Evolutionary conservation across 2,888 invertebrate genomes (phyloP).

Genomic region (Drosophila sordidapex): DNA sequence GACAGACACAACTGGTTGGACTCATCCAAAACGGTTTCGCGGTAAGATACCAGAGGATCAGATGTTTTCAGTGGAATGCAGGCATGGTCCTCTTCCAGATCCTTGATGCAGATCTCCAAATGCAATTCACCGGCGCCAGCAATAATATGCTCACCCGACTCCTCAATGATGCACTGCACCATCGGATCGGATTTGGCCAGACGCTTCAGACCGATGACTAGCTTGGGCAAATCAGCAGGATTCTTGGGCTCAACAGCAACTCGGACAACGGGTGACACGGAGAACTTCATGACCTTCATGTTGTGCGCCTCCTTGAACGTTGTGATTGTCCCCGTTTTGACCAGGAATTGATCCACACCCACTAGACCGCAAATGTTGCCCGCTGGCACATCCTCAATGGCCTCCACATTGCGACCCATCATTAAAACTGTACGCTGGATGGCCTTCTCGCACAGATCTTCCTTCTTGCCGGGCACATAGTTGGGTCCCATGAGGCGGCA

Average conservation of each 20-base stretch:
- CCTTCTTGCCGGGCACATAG: conserved; percentile 98
- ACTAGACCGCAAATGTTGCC: conserved; percentile 99
- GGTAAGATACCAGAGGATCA: conserved; percentile 99
- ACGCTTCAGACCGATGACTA: conserved; percentile 99
- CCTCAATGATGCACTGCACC: conserved; percentile 99
- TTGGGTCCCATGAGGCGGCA: conserved; percentile 99
- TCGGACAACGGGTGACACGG: conserved; percentile 99
- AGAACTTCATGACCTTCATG: conserved; percentile 99
- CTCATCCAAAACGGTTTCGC: conserved; percentile 98
- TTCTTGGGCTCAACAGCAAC: conserved; percentile 99
- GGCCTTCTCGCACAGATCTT: conserved; percentile 99
- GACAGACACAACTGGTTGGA: conserved; percentile 98
- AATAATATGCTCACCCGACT: conserved; percentile 99
- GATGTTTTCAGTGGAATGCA: conserved; percentile 99
- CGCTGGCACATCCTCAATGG: conserved; percentile 99
- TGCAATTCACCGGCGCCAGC: conserved; percentile 99
- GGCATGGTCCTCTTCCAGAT: conserved; percentile 99
- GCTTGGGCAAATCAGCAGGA: conserved; percentile 99
- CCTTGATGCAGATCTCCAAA: conserved; percentile 99
- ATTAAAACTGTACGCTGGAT: conserved; percentile 99
- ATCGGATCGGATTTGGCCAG: conserved; percentile 99
- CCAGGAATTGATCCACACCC: conserved; percentile 99
- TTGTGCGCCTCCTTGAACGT: conserved; percentile 99
- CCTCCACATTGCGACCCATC: conserved; percentile 99
- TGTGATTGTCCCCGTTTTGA: conserved; percentile 99